Evolutionary conservation across 2,888 invertebrate genomes (phyloP).

Genomic region (Brachylomia viminalis): DNA sequence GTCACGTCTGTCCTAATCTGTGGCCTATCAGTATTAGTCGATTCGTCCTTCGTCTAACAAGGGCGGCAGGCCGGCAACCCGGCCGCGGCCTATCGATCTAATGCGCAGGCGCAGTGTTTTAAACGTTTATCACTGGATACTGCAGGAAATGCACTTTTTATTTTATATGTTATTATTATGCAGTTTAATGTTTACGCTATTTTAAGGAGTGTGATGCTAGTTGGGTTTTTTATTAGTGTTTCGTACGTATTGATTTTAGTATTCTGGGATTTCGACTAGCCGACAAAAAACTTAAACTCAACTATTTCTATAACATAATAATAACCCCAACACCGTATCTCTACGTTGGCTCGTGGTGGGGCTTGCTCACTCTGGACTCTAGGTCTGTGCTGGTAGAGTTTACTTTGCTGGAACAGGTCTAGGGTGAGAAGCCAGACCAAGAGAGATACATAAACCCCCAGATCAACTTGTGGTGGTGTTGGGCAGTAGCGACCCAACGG

Average conservation of each 20-base stretch:
- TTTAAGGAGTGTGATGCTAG: background rate
- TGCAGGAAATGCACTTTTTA: conserved; percentile 59
- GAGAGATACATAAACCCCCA: too few species aligned
- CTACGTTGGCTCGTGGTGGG: too few species aligned
- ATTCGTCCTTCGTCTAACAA: conserved; percentile 89
- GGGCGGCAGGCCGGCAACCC: conserved; percentile 88
- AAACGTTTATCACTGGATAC: conserved; percentile 50
- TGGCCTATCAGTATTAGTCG: conserved; percentile 68
- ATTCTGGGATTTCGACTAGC: background rate
- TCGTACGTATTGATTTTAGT: background rate
- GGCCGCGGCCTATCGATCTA: conserved; percentile 85
- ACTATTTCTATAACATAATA: too few species aligned
- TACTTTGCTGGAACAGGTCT: too few species aligned
- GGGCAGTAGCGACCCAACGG: too few species aligned
- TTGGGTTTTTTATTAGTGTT: background rate
- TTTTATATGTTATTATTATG: conserved; percentile 12
- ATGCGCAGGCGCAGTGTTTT: conserved; percentile 74
- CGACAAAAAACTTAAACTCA: background rate
- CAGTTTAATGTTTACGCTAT: conserved; percentile 15
- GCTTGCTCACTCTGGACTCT: too few species aligned
- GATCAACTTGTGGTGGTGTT: too few species aligned
- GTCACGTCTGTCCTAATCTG: conserved; percentile 65
- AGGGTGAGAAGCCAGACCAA: too few species aligned
- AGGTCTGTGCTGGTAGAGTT: too few species aligned
- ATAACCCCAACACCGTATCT: too few species aligned